Conservation (phyloP, 2,888 invertebrate species). For the Melieria crassipennis region DNA sequence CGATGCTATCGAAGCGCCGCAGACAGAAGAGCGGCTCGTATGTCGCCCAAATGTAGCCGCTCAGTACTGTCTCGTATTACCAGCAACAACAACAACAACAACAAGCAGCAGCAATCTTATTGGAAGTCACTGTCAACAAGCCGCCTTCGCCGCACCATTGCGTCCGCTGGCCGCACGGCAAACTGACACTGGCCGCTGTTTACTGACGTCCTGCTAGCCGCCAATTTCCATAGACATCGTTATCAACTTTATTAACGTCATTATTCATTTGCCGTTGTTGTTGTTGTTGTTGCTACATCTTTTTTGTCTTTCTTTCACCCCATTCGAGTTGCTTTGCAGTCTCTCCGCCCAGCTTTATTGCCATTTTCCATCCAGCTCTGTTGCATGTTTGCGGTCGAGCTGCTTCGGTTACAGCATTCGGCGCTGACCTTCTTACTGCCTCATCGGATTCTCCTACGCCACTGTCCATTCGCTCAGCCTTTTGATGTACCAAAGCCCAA, state of each 20-base stretch:
- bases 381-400: not conserved
- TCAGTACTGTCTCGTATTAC: not conserved
- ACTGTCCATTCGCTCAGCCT: constrained; percentile 15
- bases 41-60: no score
- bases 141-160: not conserved
- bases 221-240: constrained; percentile 14
- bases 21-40: no score
- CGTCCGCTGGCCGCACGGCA: not conserved
- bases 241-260: constrained; percentile 36
- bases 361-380: not conserved
- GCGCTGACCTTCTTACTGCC: constrained; percentile 11
- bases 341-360: not conserved
- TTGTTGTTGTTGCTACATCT: constrained; percentile 13
- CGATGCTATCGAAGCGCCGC: no score
- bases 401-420: not conserved
- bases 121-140: not conserved
- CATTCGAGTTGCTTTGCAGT: not conserved
- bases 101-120: not conserved
- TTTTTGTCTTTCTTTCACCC: not conserved
- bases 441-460: constrained; percentile 17
- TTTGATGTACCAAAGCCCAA: constrained; percentile 17
- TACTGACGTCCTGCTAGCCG: not conserved
- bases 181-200: not conserved
- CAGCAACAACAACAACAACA: not conserved
- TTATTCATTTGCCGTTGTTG: constrained; percentile 25